Percentiles rank a stretch among this genome's conserved stretches.
These are phyloP conservation scores for Cephus nigrinus DNA, from an alignment of 2,888 invertebrate species.

Conservation along the genomic window DNA sequence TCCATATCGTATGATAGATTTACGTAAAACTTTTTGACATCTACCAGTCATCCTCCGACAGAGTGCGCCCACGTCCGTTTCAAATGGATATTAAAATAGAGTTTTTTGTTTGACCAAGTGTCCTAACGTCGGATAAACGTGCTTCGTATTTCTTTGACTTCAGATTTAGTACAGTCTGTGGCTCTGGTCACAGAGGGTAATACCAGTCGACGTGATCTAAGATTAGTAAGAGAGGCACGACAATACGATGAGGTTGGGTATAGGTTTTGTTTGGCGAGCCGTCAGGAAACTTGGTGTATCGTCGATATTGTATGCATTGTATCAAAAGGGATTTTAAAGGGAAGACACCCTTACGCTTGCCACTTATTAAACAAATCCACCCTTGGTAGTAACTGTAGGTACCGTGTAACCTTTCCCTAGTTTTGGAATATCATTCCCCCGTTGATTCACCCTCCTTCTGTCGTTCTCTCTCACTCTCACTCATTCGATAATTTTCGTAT, in stretches of 20 bases:
- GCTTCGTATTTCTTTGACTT: background rate
- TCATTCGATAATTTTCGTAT: conserved; percentile 58
- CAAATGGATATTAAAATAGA: background rate
- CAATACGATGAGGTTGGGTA: background rate
- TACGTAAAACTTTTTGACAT: background rate
- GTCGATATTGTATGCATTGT: background rate
- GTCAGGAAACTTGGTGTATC: background rate
- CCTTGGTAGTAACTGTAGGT: background rate
- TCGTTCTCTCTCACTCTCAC: background rate
- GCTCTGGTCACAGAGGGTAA: background rate
- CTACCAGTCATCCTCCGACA: background rate
- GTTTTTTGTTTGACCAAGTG: background rate
- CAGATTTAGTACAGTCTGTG: background rate
- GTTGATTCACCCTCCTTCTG: background rate
- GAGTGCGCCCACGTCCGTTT: background rate
- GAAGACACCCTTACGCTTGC: background rate
- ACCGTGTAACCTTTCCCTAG: conserved; percentile 1
- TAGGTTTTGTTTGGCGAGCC: background rate
- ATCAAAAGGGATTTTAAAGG: conserved; percentile 3
- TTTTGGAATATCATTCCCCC: conserved; percentile 3
- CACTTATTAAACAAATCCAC: conserved; percentile 2
- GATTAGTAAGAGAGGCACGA: background rate
- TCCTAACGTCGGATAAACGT: background rate
- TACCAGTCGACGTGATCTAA: background rate
- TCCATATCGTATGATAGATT: background rate